These are phyloP conservation scores for Drosophila stalkeri DNA, from an alignment of 2,888 invertebrate genomes.

Conservation along the genomic window DNA sequence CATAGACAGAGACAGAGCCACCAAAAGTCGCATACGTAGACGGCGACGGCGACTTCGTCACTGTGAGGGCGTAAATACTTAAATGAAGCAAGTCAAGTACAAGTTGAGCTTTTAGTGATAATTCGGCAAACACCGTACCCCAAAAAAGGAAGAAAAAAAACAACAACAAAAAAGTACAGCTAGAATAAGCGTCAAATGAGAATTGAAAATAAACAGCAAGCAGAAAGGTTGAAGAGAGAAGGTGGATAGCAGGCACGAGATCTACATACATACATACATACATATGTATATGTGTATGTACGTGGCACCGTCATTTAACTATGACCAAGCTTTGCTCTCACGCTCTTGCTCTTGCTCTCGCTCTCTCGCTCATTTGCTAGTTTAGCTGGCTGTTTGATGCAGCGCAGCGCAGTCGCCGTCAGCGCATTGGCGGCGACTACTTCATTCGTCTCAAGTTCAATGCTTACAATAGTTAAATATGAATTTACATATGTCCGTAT, in stretches of 20 bases:
- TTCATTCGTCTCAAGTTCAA: conserved; percentile 49
- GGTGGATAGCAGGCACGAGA: background rate
- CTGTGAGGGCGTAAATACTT: conserved; percentile 56
- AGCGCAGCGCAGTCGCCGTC: conserved; percentile 29
- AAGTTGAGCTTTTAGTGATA: conserved; percentile 58
- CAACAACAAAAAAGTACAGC: conserved; percentile 4
- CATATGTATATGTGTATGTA: too few species aligned
- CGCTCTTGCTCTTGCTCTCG: background rate
- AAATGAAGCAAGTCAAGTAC: conserved; percentile 50
- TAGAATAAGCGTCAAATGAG: conserved; percentile 15
- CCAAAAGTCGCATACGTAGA: conserved; percentile 12
- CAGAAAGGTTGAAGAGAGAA: background rate
- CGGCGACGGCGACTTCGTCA: conserved; percentile 28
- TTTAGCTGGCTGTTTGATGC: conserved; percentile 10
- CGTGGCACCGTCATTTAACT: conserved; percentile 23
- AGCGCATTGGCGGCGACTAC: conserved; percentile 11
- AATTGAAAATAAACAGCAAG: conserved; percentile 15
- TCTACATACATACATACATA: background rate
- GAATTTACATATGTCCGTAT: background rate
- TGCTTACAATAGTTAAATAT: conserved; percentile 23
- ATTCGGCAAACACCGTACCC: background rate
- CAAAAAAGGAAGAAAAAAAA: background rate
- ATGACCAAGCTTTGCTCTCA: conserved; percentile 11
- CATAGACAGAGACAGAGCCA: background rate
- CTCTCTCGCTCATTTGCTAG: background rate